Evolutionary conservation across 92 coral and sea anemone genomes (phyloP).

Genomic region (Nematostella vectensis): DNA sequence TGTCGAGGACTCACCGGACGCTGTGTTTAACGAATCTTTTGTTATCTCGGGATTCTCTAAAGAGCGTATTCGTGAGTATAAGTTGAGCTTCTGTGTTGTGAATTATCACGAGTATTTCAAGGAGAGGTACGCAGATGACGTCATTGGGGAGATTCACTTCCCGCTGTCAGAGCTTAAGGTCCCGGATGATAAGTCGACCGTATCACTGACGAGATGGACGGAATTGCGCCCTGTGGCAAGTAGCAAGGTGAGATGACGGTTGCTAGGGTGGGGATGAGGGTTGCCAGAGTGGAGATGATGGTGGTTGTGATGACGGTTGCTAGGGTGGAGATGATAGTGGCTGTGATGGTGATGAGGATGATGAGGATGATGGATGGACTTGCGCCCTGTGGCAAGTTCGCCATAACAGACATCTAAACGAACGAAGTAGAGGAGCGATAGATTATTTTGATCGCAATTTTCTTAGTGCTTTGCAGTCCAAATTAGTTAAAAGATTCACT

Average conservation of each 20-base stretch:
- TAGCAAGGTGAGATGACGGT: slow-evolving; percentile 10
- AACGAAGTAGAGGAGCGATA: too few species aligned
- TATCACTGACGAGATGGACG: slow-evolving; percentile 78
- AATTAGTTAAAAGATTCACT: too few species aligned
- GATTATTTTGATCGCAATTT: too few species aligned
- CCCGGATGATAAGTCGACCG: slow-evolving; percentile 53
- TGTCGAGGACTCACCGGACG: slow-evolving; percentile 55
- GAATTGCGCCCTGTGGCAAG: slow-evolving; percentile 27
- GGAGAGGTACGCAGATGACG: slow-evolving; percentile 87
- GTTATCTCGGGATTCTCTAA: slow-evolving; percentile 92
- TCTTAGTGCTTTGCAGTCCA: too few species aligned
- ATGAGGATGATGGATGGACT: too few species aligned
- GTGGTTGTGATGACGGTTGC: too few species aligned
- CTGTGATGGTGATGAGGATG: too few species aligned
- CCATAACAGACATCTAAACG: too few species aligned
- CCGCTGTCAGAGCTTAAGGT: slow-evolving; percentile 72
- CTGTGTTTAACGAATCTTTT: slow-evolving; percentile 85
- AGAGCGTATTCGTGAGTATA: slow-evolving; percentile 77
- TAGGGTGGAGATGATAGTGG: too few species aligned
- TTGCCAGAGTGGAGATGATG: neutral
- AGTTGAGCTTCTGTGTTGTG: slow-evolving; percentile 75
- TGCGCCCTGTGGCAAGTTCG: too few species aligned
- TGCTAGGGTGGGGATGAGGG: too few species aligned
- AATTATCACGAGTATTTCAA: slow-evolving; percentile 66
- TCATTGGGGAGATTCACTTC: slow-evolving; percentile 86